These are phyloP conservation scores for Apocheima hispidaria DNA, from an alignment of 2,888 invertebrate species.

Conservation along the genomic window DNA sequence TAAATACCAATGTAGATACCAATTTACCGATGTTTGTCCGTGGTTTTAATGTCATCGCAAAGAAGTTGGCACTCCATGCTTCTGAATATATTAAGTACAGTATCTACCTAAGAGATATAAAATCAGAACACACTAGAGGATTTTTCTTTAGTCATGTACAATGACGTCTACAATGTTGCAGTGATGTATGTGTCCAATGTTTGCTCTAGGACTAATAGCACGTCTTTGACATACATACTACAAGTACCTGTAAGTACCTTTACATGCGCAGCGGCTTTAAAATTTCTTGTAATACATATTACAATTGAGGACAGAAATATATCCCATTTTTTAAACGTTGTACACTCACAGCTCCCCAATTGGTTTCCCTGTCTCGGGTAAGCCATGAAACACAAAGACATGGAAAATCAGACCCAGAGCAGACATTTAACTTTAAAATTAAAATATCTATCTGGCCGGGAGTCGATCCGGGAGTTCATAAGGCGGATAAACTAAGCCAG, in stretches of 20 bases:
- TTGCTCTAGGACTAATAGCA: slow-evolving; percentile 2
- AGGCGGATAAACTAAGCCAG: too few relatives aligned
- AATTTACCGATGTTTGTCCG: slow-evolving; percentile 11
- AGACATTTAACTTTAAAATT: too few relatives aligned
- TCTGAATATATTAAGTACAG: slow-evolving; percentile 18
- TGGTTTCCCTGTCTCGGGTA: too few relatives aligned
- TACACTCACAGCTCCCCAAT: too few relatives aligned
- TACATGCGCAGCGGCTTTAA: too few relatives aligned
- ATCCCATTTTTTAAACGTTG: too few relatives aligned
- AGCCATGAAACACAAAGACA: too few relatives aligned
- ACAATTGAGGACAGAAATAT: too few relatives aligned
- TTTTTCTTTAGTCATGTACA: not conserved
- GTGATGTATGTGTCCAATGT: slow-evolving; percentile 9
- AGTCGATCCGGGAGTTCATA: too few relatives aligned
- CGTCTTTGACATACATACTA: slow-evolving; percentile 7
- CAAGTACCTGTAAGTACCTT: not conserved
- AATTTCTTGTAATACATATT: too few relatives aligned
- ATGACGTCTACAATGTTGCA: slow-evolving; percentile 10
- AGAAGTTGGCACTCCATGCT: slow-evolving; percentile 11
- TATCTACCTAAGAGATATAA: not conserved
- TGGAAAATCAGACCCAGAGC: too few relatives aligned
- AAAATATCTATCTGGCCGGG: too few relatives aligned
- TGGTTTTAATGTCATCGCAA: slow-evolving; percentile 23
- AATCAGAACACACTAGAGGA: not conserved
- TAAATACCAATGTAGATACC: slow-evolving; percentile 22